Conservation (phyloP, 2,888 invertebrate genomes). For the Torymus texanus region DNA sequence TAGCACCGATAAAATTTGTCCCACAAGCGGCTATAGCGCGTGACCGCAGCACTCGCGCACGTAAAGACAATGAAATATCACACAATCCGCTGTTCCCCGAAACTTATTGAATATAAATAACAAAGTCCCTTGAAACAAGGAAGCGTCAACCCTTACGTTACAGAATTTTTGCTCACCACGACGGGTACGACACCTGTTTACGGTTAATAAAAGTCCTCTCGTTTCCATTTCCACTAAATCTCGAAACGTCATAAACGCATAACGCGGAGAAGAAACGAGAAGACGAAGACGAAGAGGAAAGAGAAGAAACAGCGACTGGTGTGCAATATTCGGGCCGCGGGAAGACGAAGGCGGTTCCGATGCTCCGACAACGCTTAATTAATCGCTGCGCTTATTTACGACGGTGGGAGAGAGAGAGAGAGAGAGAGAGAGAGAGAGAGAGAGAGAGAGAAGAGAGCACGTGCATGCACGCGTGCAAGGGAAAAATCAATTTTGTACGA, state of each 20-base stretch:
- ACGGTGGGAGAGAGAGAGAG: neutral
- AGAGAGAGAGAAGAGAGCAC: neutral
- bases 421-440: neutral
- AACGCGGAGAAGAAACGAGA: neutral
- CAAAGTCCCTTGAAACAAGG: neutral
- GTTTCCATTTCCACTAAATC: conserved; percentile 41
- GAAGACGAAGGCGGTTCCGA: conserved; percentile 33
- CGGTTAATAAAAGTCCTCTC: conserved; percentile 44
- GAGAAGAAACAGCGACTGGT: neutral
- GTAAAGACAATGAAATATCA: too few species aligned
- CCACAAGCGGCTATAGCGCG: neutral
- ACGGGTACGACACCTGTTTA: conserved; percentile 37
- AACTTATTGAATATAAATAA: too few species aligned
- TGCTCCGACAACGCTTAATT: conserved; percentile 47
- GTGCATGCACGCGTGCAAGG: neutral
- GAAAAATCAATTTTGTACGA: conserved; percentile 38
- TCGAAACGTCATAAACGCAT: conserved; percentile 20
- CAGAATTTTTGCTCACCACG: conserved; percentile 14
- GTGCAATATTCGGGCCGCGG: conserved; percentile 38
- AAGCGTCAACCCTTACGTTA: conserved; percentile 23
- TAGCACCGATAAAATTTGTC: neutral
- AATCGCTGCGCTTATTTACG: conserved; percentile 48
- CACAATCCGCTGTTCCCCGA: too few species aligned
- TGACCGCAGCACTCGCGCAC: too few species aligned
- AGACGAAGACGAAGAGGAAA: neutral